Evolutionary conservation across 2,888 invertebrate species (phyloP).

Genomic region (Clunio marinus): DNA sequence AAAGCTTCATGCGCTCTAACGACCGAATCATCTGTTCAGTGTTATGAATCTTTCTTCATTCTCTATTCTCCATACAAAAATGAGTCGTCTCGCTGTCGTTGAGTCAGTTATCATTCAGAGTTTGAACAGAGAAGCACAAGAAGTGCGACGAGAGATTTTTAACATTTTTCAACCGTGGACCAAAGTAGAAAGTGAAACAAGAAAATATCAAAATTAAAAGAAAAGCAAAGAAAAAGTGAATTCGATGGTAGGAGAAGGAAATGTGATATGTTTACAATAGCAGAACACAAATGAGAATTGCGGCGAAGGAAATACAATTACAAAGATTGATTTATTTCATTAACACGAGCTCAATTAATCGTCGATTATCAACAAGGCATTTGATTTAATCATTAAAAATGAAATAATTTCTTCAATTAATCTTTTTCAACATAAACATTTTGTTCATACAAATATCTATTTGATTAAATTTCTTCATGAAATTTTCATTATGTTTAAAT

Average conservation of each 20-base stretch:
- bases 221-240: neutral
- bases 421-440: too few species aligned
- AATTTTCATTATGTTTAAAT: too few species aligned
- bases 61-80: constrained; percentile 12
- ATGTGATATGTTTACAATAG: constrained; percentile 11
- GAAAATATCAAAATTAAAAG: neutral
- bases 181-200: constrained; percentile 21
- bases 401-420: too few species aligned
- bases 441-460: too few species aligned
- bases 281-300: neutral
- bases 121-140: constrained; percentile 8
- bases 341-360: too few species aligned
- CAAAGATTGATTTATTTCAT: too few species aligned
- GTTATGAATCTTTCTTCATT: neutral
- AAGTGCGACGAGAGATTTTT: neutral
- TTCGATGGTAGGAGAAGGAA: neutral
- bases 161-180: neutral
- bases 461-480: too few species aligned
- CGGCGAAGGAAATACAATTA: neutral
- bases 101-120: constrained; percentile 28
- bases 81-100: neutral
- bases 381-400: too few species aligned
- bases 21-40: constrained; percentile 11
- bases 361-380: too few species aligned
- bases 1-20: neutral